A percentile compares a stretch with the other conserved stretches of the same genome.
Evolutionary conservation across 2,797 vertebrate species (phyloP).

Genomic region (Centropyge bicolor): DNA sequence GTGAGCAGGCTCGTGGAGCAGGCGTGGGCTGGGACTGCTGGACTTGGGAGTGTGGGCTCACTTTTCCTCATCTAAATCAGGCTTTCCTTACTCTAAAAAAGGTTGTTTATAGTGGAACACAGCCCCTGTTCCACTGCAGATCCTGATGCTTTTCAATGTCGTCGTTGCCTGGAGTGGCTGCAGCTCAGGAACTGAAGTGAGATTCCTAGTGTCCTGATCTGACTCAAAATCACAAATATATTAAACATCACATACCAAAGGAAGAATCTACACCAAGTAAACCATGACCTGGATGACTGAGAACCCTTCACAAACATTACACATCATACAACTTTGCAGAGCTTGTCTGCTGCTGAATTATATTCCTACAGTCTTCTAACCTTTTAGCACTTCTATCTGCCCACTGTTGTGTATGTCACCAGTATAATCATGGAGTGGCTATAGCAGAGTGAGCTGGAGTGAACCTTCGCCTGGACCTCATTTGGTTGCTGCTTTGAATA

Average conservation of each 20-base stretch:
- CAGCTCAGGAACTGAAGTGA: conserved; percentile 11
- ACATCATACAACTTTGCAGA: not conserved
- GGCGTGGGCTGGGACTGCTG: conserved; percentile 44
- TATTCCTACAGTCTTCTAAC: not conserved
- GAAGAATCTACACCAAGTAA: too few species aligned
- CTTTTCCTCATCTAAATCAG: conserved; percentile 64
- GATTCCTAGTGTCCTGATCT: conserved; percentile 26
- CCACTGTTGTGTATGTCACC: conserved; percentile 10
- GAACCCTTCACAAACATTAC: too few species aligned
- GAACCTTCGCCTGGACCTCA: conserved; percentile 48
- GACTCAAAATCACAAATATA: conserved; percentile 21
- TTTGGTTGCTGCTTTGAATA: conserved; percentile 80
- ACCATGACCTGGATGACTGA: too few species aligned
- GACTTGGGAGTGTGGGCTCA: conserved; percentile 37
- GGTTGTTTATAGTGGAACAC: conserved; percentile 63
- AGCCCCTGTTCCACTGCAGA: conserved; percentile 50
- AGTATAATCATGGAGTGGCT: conserved; percentile 25
- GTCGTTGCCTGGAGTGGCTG: conserved; percentile 31
- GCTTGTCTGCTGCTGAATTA: not conserved
- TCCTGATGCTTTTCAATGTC: conserved; percentile 33
- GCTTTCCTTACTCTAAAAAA: conserved; percentile 52
- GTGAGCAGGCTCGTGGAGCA: conserved; percentile 32
- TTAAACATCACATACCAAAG: too few species aligned
- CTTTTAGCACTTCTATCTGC: conserved; percentile 19
- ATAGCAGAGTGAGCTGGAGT: not conserved